Evolutionary conservation across 2,888 invertebrate species (phyloP).

Genomic region (Stegophylla sp.): DNA sequence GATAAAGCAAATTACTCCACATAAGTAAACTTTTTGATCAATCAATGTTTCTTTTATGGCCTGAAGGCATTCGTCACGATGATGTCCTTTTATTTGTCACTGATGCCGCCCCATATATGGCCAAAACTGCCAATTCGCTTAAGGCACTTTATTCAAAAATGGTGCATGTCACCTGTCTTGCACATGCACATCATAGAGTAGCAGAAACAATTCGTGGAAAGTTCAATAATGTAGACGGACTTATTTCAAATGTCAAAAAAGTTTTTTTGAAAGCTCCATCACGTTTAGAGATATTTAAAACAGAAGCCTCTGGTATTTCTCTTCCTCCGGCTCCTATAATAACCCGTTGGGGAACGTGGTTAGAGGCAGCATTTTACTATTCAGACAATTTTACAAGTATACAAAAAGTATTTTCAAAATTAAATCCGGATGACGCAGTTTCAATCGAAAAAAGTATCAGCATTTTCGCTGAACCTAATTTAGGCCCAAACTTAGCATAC

Average conservation of each 20-base stretch:
- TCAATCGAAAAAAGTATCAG: conserved; percentile 2
- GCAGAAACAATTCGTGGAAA: not conserved
- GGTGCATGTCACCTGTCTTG: conserved; percentile 7
- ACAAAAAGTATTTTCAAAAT: conserved; percentile 12
- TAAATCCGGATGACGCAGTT: not conserved
- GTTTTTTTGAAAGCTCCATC: not conserved
- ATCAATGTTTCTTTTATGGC: conserved; percentile 18
- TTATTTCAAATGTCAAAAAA: not conserved
- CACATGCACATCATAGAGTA: no score
- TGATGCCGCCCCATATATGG: conserved; percentile 11
- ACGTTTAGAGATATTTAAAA: conserved; percentile 12
- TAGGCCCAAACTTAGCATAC: conserved; percentile 15
- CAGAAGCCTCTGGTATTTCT: not conserved
- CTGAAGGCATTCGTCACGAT: conserved; percentile 22
- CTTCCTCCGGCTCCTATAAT: not conserved
- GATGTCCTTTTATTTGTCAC: conserved; percentile 35
- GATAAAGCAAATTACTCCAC: conserved; percentile 18
- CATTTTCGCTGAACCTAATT: conserved; percentile 17
- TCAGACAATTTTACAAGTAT: conserved; percentile 2
- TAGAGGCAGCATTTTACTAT: conserved; percentile 6
- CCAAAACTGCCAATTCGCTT: conserved; percentile 10
- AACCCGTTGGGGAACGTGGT: not conserved
- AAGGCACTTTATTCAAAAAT: conserved; percentile 2
- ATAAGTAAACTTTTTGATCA: conserved; percentile 29
- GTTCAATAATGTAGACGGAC: not conserved